These are phyloP conservation scores for Trialeurodes vaporariorum DNA, from an alignment of 1,140 invertebrate genomes.

Conservation along the genomic window DNA sequence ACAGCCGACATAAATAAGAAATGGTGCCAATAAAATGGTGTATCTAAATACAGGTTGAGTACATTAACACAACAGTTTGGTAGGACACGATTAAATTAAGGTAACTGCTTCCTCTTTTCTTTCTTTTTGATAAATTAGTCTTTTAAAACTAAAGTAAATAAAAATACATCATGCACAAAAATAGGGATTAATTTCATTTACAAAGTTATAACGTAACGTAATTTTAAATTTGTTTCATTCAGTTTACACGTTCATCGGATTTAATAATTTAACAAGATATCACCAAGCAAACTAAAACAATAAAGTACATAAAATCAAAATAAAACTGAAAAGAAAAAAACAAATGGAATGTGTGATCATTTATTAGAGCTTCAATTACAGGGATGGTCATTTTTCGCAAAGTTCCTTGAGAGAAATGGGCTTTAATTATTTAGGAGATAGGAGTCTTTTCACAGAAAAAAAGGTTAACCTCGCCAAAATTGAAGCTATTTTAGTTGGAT, in stretches of 20 bases:
- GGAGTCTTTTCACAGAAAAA: too few species aligned
- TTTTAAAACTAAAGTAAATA: background rate
- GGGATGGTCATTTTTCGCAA: too few species aligned
- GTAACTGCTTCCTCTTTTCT: background rate
- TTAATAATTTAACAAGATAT: conserved; percentile 1
- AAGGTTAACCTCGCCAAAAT: too few species aligned
- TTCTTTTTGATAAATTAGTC: background rate
- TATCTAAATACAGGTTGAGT: background rate
- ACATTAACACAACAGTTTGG: background rate
- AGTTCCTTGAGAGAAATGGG: too few species aligned
- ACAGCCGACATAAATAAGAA: background rate
- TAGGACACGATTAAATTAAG: background rate
- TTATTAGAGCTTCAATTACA: background rate
- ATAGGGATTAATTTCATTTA: background rate
- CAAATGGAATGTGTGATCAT: background rate
- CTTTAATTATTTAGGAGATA: too few species aligned
- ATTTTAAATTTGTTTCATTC: background rate
- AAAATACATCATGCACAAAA: background rate
- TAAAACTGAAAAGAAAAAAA: background rate
- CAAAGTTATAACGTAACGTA: background rate
- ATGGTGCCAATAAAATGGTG: background rate
- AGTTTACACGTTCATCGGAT: background rate
- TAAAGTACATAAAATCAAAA: background rate
- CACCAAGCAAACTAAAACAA: background rate
- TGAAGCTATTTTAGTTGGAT: too few species aligned